phyloP scores from a whole-genome alignment of 2,888 invertebrate species.

The Tipula confusa region DNA sequence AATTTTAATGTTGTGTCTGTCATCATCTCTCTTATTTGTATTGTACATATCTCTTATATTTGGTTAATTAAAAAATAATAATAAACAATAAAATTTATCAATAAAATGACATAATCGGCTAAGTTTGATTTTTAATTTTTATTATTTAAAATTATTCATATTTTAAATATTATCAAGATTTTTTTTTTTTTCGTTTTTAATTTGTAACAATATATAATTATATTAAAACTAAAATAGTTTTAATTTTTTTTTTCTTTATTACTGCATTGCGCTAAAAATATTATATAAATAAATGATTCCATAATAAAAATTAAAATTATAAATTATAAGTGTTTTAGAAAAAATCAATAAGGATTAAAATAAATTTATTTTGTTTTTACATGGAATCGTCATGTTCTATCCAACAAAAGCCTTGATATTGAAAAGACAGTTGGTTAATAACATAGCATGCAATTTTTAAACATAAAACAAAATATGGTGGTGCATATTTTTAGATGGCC shows the following conservation, averaged over 20 bases:
- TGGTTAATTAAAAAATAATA: too few species aligned
- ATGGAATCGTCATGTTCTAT: background rate
- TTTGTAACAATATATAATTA: background rate
- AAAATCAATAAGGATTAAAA: background rate
- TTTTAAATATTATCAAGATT: background rate
- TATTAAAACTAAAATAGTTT: background rate
- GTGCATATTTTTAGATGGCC: background rate
- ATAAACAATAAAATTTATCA: too few species aligned
- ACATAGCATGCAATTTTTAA: too few species aligned
- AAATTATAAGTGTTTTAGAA: background rate
- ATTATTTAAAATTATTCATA: background rate
- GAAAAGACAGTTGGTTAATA: background rate
- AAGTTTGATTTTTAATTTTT: background rate
- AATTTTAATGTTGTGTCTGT: too few species aligned
- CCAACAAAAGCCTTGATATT: background rate
- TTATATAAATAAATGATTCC: background rate
- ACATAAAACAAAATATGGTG: background rate
- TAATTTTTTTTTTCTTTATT: background rate
- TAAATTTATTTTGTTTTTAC: background rate
- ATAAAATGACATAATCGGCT: background rate
- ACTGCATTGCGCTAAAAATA: background rate
- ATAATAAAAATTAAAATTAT: too few species aligned
- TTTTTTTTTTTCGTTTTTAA: background rate
- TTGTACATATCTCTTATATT: background rate
- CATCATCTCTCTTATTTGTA: too few species aligned